phyloP scores from a whole-genome alignment of 1,140 invertebrate species.

The Camponotus pennsylvanicus region DNA sequence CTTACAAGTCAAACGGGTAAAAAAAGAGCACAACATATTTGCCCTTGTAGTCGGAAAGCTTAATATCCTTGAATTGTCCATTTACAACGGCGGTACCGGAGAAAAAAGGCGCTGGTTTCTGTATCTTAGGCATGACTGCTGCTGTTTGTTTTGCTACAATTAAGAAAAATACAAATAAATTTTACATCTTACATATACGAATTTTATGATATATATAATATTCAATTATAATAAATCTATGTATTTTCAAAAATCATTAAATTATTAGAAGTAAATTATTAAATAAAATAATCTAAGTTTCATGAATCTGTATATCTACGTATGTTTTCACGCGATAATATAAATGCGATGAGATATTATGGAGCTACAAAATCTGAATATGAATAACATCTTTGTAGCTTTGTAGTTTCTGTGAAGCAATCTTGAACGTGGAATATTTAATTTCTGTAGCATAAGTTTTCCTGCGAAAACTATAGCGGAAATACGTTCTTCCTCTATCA shows the following conservation, averaged over 20 bases:
- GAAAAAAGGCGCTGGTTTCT: conserved; percentile 96
- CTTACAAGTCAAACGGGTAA: conserved; percentile 98
- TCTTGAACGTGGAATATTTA: neutral
- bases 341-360: neutral
- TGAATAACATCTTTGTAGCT: neutral
- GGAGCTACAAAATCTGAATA: neutral
- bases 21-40: conserved; percentile 99
- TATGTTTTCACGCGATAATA: neutral
- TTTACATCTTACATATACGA: neutral
- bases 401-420: neutral
- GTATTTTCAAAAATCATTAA: neutral
- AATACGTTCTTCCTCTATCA: neutral
- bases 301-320: neutral
- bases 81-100: conserved; percentile 95
- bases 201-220: no score
- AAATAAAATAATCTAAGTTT: conserved; percentile 4
- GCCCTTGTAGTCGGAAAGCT: conserved; percentile 95
- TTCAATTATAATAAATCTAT: neutral
- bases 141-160: conserved; percentile 40
- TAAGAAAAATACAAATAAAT: neutral
- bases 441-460: neutral
- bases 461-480: neutral
- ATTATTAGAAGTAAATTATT: neutral
- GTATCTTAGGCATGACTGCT: conserved; percentile 88
- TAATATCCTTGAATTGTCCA: conserved; percentile 96